Base-by-base conservation (phyloP, 2,888 invertebrate genomes). In the Latrodectus hesperus region DNA sequence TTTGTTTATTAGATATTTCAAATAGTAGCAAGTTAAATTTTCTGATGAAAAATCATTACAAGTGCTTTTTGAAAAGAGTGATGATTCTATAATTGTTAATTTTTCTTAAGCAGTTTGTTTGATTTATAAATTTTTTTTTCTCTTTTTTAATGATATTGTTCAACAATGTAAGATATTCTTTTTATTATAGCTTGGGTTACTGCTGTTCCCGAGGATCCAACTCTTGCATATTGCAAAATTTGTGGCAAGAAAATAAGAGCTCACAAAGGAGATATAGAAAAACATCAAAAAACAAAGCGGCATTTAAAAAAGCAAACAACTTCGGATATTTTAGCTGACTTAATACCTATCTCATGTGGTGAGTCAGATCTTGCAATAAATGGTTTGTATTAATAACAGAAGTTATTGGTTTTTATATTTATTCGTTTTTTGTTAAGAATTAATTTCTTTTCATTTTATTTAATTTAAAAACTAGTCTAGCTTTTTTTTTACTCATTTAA, bases 141-240 rank as follows among this genome's bases (percentile, higher is more conserved):
- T 38, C 2, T 26, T 16, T 26, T 68, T 38, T 26, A 68, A 68
- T 6, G 6, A 60, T 16, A 10, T 60, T 10, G 60, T 60, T 60
- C 11, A 14, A 60, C 10, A 60, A 60, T 38, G 38, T 38, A 38
- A 64, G 26, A 49, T 16, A 49, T 52, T 38, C 38, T 38, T 38
- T 38, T 38, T 38, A 38, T 55, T 75, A 16, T 16, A 87, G 86
- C 86, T 68, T 88, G 88, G 88, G 82, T 88, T 14, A 65, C 83
- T 53, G 83, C 83, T 55, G 88, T 83, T 72, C 88, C 88, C 71
- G 83, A 88, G 83, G 83, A 88, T 88, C 88, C 88, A 65, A 88
- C 82, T 88, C 88, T 88, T 88, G 88, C 88, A 82, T 83, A 75
- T 64, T 88, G 88, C 83, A 88, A 88, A 83, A 88, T 88, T 67